These are phyloP conservation scores for Sebastes umbrosus DNA, from an alignment of 2,797 vertebrate genomes.

Conservation along the genomic window DNA sequence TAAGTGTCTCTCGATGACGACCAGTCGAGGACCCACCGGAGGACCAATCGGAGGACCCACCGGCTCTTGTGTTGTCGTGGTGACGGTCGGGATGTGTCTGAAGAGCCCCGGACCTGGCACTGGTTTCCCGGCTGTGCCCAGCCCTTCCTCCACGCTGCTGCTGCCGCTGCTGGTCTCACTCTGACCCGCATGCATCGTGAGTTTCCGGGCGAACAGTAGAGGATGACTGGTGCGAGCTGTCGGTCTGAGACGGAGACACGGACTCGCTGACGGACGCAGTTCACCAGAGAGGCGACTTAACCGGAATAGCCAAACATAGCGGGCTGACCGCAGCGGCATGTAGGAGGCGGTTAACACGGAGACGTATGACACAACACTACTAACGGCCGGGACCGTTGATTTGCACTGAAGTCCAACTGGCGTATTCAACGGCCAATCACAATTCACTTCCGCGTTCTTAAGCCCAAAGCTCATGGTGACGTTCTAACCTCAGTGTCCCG, in stretches of 20 bases:
- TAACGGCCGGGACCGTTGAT: background rate
- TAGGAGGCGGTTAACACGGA: background rate
- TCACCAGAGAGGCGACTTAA: constrained; percentile 31
- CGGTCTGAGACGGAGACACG: background rate
- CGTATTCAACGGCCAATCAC: constrained; percentile 56
- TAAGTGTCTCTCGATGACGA: constrained; percentile 18
- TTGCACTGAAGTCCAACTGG: background rate
- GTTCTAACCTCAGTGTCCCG: background rate
- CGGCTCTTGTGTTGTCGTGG: too few relatives aligned
- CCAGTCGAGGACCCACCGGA: too few relatives aligned
- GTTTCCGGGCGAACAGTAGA: constrained; percentile 10
- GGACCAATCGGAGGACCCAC: too few relatives aligned
- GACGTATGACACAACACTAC: too few relatives aligned
- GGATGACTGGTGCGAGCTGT: background rate
- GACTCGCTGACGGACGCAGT: background rate
- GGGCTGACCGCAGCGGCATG: constrained; percentile 40
- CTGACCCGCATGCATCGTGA: constrained; percentile 62
- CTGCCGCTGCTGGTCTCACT: background rate
- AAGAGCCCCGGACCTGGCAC: background rate
- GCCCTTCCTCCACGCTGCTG: background rate
- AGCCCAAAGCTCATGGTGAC: background rate
- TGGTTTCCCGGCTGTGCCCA: background rate
- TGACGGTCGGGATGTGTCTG: background rate
- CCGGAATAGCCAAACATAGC: constrained; percentile 54
- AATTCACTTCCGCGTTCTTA: background rate